A percentile compares a stretch with the other conserved stretches of the same genome.
phyloP scores from a whole-genome alignment of 2,797 vertebrate genomes.

The Hippocampus kuda region DNA sequence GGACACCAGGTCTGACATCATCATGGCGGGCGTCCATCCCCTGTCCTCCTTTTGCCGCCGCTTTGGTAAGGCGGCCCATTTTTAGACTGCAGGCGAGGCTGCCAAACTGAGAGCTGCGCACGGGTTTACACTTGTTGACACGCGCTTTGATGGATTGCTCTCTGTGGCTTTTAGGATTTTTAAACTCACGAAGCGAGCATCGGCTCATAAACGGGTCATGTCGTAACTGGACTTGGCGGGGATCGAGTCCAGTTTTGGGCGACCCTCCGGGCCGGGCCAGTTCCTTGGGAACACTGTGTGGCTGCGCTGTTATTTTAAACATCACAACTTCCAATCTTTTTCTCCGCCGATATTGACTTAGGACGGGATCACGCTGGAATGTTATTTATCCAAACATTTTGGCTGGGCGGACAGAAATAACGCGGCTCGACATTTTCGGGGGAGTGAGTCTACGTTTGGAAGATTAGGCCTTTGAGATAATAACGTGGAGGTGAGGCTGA shows the following conservation, averaged over 20 bases:
- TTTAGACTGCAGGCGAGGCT: background rate
- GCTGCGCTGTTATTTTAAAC: conserved; percentile 48
- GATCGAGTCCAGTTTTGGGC: background rate
- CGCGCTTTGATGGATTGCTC: background rate
- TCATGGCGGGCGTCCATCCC: background rate
- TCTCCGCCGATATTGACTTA: conserved; percentile 53
- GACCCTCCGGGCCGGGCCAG: background rate
- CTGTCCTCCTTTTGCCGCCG: too few relatives aligned
- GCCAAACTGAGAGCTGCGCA: background rate
- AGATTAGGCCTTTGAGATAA: conserved; percentile 19
- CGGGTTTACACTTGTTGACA: background rate
- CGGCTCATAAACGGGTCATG: background rate
- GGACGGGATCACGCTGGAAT: conserved; percentile 54
- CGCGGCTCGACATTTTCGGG: conserved; percentile 9
- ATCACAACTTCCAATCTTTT: conserved; percentile 37
- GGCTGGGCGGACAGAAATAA: conserved; percentile 31
- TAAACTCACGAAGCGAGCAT: background rate
- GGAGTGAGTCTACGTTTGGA: conserved; percentile 17
- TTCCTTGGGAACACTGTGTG: conserved; percentile 14
- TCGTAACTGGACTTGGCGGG: background rate
- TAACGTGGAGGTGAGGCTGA: conserved; percentile 5
- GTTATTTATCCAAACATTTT: conserved; percentile 58
- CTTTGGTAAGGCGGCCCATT: background rate
- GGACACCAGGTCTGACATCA: background rate
- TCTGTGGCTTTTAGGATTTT: background rate